These are phyloP conservation scores for Ovibos moschatus DNA, from an alignment of 2,113 vertebrate genomes.

Conservation along the genomic window DNA sequence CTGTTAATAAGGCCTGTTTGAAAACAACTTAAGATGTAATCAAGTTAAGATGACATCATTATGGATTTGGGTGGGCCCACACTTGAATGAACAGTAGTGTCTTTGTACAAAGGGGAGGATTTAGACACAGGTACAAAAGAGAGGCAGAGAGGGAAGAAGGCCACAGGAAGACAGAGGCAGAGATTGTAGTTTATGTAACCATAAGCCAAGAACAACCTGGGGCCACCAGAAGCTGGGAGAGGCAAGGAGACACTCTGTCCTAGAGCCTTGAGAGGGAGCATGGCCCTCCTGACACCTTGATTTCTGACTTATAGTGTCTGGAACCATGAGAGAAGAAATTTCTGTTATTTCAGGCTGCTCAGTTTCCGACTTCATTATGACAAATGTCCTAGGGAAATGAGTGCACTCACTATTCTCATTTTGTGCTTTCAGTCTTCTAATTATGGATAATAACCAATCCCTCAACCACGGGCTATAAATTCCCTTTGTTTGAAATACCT, in stretches of 20 bases:
- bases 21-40: background rate
- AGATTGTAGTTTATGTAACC: background rate
- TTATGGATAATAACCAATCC: background rate
- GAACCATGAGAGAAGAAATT: background rate
- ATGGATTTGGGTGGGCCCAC: background rate
- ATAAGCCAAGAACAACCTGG: background rate
- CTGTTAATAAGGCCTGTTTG: background rate
- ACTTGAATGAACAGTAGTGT: background rate
- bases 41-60: background rate
- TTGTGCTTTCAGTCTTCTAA: background rate
- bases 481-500: background rate
- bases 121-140: background rate
- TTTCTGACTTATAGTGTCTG: background rate
- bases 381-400: background rate
- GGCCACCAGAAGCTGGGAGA: background rate
- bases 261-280: background rate
- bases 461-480: background rate
- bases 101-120: background rate
- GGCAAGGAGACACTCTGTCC: background rate
- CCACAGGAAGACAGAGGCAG: background rate
- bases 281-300: background rate
- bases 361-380: background rate
- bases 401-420: background rate
- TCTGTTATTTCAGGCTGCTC: background rate
- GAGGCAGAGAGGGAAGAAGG: background rate